Evolutionary conservation across 2,888 invertebrate genomes (phyloP).

Genomic region (Acrobasis suavella): DNA sequence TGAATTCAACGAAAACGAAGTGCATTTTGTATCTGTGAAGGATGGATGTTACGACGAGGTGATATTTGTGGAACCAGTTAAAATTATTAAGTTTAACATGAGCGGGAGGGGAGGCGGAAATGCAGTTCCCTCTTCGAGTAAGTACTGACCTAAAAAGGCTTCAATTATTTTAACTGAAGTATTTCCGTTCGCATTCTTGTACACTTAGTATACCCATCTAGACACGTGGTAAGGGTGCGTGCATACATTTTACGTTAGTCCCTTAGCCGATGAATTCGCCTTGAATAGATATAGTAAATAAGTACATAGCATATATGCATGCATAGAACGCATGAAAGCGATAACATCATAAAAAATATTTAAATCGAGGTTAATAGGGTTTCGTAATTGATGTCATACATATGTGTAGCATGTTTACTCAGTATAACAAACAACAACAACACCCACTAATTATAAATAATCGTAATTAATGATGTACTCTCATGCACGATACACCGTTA

Average conservation of each 20-base stretch:
- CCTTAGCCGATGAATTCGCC: not conserved
- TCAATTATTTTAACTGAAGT: conserved; percentile 32
- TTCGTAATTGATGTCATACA: conserved; percentile 75
- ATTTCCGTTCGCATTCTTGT: conserved; percentile 29
- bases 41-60: conserved; percentile 73
- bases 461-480: conserved; percentile 55
- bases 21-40: conserved; percentile 60
- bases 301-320: conserved; percentile 19
- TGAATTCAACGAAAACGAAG: conserved; percentile 57
- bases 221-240: conserved; percentile 45
- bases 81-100: conserved; percentile 71
- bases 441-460: conserved; percentile 56
- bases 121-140: conserved; percentile 80
- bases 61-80: conserved; percentile 73
- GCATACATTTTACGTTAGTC: conserved; percentile 26
- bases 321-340: conserved; percentile 64
- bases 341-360: conserved; percentile 74
- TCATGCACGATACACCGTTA: conserved; percentile 34
- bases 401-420: conserved; percentile 77
- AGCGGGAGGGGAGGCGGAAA: conserved; percentile 80
- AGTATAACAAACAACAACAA: conserved; percentile 66
- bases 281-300: not conserved
- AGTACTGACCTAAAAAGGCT: conserved; percentile 54
- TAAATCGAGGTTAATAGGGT: conserved; percentile 79
- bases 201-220: conserved; percentile 36